Percentiles rank a stretch among this genome's conserved stretches.
Conservation (phyloP, 2,797 vertebrate species). For the Artibeus jamaicensis region DNA sequence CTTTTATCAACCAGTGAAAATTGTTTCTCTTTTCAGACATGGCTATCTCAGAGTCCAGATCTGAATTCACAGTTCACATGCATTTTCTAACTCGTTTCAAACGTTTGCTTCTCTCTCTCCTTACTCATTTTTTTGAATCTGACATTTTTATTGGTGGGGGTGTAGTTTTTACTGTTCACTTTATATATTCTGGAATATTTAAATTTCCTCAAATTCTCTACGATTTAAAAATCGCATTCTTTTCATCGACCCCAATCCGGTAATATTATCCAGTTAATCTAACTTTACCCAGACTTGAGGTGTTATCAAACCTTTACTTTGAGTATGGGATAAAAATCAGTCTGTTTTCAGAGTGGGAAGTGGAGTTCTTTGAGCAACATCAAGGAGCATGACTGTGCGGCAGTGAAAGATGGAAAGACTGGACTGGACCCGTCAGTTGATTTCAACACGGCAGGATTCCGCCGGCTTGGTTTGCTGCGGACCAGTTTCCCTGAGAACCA, state of each 20-base stretch:
- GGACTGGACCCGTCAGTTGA: background rate
- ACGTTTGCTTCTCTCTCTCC: background rate
- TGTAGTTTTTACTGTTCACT: background rate
- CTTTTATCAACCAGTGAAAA: background rate
- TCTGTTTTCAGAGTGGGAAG: background rate
- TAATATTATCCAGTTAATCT: background rate
- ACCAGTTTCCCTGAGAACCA: background rate
- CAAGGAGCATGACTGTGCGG: background rate
- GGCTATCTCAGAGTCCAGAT: background rate
- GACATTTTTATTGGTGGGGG: background rate
- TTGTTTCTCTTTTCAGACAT: background rate
- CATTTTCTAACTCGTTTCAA: background rate
- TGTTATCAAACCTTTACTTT: background rate
- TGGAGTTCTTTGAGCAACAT: background rate
- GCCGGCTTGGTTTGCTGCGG: background rate
- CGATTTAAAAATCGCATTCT: background rate
- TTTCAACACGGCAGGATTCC: background rate
- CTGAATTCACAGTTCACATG: background rate
- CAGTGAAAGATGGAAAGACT: background rate
- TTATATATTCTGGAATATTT: background rate
- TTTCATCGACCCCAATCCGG: background rate
- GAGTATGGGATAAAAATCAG: background rate
- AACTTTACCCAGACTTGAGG: background rate
- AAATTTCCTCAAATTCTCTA: background rate
- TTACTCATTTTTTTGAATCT: background rate